Evolutionary conservation across 2,888 invertebrate genomes (phyloP).

Genomic region (Andricus curvator): DNA sequence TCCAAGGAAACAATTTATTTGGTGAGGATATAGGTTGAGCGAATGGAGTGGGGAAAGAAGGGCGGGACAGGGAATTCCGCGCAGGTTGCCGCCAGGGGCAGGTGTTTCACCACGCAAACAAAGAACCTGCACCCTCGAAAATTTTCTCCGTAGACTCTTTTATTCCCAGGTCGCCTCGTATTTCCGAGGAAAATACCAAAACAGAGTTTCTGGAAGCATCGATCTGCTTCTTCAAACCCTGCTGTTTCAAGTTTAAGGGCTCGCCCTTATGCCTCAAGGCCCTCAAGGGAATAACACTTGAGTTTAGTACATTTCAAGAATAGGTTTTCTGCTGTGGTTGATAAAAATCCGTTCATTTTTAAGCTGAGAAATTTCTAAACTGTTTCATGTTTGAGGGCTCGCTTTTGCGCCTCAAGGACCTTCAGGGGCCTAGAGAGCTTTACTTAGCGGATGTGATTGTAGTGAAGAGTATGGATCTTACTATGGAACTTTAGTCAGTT

Average conservation of each 20-base stretch:
- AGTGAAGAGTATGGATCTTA: no score
- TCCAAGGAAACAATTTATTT: background rate
- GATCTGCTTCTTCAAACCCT: background rate
- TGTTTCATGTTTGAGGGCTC: no score
- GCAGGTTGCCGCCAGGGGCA: slow-evolving; percentile 65
- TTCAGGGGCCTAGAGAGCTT: no score
- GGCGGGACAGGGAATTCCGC: slow-evolving; percentile 48
- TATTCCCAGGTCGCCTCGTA: background rate
- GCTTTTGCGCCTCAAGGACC: no score
- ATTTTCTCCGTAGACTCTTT: slow-evolving; percentile 40
- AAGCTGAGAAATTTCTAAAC: background rate
- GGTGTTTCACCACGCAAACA: slow-evolving; percentile 66
- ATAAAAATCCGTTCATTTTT: background rate
- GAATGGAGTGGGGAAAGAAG: slow-evolving; percentile 39
- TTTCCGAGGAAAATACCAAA: slow-evolving; percentile 26
- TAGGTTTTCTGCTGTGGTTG: background rate
- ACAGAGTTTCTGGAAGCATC: background rate
- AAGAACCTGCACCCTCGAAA: slow-evolving; percentile 56
- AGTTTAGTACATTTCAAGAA: background rate
- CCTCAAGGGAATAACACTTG: background rate
- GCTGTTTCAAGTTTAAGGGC: background rate
- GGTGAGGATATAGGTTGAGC: background rate
- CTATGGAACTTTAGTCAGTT: no score
- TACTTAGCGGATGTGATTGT: no score
- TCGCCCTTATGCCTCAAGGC: background rate